Evolutionary conservation across 1,140 invertebrate species (phyloP).

Genomic region (Ips nitidus): DNA sequence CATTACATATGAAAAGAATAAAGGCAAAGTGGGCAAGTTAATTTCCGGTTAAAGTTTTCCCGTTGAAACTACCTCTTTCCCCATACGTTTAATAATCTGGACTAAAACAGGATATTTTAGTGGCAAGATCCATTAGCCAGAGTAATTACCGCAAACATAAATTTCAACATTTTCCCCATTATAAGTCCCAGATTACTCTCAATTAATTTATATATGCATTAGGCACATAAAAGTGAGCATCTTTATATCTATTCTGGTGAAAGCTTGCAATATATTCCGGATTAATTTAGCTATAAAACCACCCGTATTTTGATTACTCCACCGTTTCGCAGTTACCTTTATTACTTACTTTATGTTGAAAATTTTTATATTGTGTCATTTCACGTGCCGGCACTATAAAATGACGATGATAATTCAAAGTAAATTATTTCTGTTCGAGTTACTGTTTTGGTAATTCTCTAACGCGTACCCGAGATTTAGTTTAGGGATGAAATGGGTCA

Average conservation of each 20-base stretch:
- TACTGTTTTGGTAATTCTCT: too few relatives aligned
- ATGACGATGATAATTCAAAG: too few relatives aligned
- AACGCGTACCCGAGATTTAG: too few relatives aligned
- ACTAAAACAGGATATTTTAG: neutral
- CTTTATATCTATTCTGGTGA: conserved; percentile 5
- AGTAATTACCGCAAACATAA: conserved; percentile 5
- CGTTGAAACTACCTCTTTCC: too few relatives aligned
- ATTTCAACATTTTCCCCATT: neutral
- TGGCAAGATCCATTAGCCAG: neutral
- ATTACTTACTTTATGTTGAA: neutral
- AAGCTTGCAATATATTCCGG: neutral
- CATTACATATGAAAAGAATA: too few relatives aligned
- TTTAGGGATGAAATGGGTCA: too few relatives aligned
- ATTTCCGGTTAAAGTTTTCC: too few relatives aligned
- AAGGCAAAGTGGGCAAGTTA: too few relatives aligned
- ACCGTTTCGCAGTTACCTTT: neutral
- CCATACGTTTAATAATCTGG: too few relatives aligned
- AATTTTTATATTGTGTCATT: too few relatives aligned
- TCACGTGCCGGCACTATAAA: too few relatives aligned
- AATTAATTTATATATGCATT: conserved; percentile 1
- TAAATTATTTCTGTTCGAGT: too few relatives aligned
- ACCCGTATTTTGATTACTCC: neutral
- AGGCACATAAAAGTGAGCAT: neutral
- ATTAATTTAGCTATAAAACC: neutral
- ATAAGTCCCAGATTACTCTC: neutral